Evolutionary conservation across 2,888 invertebrate genomes (phyloP).

Genomic region (Platycheirus rosarum): DNA sequence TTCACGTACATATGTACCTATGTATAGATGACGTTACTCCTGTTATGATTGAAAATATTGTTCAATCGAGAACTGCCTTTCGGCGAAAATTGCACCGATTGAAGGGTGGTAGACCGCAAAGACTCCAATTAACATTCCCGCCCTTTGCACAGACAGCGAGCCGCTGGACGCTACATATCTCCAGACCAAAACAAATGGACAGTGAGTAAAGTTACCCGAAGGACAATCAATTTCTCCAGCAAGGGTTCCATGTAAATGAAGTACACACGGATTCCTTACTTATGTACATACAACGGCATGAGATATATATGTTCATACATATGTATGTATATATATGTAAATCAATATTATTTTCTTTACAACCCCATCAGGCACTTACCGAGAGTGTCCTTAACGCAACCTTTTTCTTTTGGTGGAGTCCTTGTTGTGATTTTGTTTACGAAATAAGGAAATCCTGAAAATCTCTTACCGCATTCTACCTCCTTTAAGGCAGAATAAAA

Average conservation of each 20-base stretch:
- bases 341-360: constrained; percentile 56
- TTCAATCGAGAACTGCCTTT: constrained; percentile 61
- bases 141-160: constrained; percentile 7
- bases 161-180: constrained; percentile 5
- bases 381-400: neutral
- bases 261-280: neutral
- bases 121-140: constrained; percentile 40
- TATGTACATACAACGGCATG: neutral
- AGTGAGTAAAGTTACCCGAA: constrained; percentile 18
- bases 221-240: neutral
- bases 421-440: constrained; percentile 63
- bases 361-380: constrained; percentile 36
- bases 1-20: too few species aligned
- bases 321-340: constrained; percentile 16
- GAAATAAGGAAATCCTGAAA: constrained; percentile 59
- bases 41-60: constrained; percentile 72
- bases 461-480: constrained; percentile 45
- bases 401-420: constrained; percentile 4
- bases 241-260: constrained; percentile 22
- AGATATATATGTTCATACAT: too few species aligned
- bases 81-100: constrained; percentile 65
- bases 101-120: constrained; percentile 63
- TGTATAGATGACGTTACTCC: neutral
- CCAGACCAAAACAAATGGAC: constrained; percentile 15
- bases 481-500: neutral